These are phyloP conservation scores for Masnerella sp. DNA, from an alignment of 2,888 invertebrate species.

Conservation along the genomic window DNA sequence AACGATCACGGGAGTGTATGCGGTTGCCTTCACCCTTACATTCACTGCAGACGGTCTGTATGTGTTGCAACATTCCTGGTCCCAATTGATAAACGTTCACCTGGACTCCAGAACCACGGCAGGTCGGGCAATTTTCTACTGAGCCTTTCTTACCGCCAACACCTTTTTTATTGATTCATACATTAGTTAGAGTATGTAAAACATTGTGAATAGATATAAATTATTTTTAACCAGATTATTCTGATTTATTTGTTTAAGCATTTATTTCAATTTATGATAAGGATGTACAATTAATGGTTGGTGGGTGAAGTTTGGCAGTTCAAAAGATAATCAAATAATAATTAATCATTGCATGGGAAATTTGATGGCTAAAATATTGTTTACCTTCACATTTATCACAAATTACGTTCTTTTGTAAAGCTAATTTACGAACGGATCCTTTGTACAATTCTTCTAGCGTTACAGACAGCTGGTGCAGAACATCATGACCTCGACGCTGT, in stretches of 20 bases:
- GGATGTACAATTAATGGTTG: too few relatives aligned
- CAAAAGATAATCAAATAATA: too few relatives aligned
- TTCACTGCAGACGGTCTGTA: conserved; percentile 91
- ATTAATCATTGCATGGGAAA: too few relatives aligned
- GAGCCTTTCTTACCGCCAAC: conserved; percentile 96
- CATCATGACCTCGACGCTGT: conserved; percentile 91
- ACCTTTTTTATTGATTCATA: conserved; percentile 76
- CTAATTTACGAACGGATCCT: conserved; percentile 94
- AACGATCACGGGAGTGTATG: conserved; percentile 93
- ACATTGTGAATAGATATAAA: not conserved
- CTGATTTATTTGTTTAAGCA: too few relatives aligned
- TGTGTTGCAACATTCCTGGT: conserved; percentile 92
- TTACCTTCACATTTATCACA: conserved; percentile 96
- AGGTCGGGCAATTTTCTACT: conserved; percentile 90
- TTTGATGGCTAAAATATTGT: not conserved
- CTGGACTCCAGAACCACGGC: conserved; percentile 93
- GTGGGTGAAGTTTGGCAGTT: too few relatives aligned
- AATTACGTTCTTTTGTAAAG: conserved; percentile 95
- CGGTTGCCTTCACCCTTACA: conserved; percentile 93
- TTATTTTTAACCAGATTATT: too few relatives aligned
- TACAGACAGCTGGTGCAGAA: conserved; percentile 94
- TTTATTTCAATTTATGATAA: too few relatives aligned
- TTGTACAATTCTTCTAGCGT: conserved; percentile 96
- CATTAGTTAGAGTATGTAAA: too few relatives aligned
- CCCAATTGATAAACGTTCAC: conserved; percentile 85